These are phyloP conservation scores for Rhegmatorhina hoffmannsi DNA, from an alignment of 2,113 vertebrate species.

Conservation along the genomic window DNA sequence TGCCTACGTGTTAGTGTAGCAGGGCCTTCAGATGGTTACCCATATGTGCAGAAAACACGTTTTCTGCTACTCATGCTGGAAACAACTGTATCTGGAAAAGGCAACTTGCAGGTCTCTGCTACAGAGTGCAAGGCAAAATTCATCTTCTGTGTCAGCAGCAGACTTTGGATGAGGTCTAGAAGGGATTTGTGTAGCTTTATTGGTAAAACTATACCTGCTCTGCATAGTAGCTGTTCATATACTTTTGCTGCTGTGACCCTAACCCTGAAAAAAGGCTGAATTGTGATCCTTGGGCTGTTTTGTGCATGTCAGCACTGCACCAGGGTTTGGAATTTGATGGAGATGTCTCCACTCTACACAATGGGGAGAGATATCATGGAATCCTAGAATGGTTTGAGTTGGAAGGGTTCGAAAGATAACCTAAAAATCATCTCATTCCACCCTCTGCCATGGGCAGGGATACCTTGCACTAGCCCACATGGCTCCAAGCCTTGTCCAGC, in stretches of 20 bases:
- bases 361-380: accelerated
- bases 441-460: accelerated
- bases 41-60: neutral
- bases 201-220: neutral
- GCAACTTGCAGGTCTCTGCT: neutral
- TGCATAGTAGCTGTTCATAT: neutral
- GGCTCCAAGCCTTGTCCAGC: accelerated
- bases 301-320: neutral
- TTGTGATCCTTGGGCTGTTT: neutral
- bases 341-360: neutral
- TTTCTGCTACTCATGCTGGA: neutral
- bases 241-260: neutral
- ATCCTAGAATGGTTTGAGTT: neutral
- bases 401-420: neutral
- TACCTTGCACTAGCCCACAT: accelerated
- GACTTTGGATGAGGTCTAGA: neutral
- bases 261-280: neutral
- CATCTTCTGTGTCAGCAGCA: neutral
- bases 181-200: neutral
- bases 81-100: neutral
- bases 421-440: neutral
- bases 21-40: slow-evolving; percentile 27
- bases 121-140: neutral
- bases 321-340: neutral
- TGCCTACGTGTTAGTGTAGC: neutral